Percentiles rank a stretch among this genome's conserved stretches.
These are phyloP conservation scores for Dermolepida albohirtum DNA, from an alignment of 2,888 invertebrate genomes.

Conservation along the genomic window DNA sequence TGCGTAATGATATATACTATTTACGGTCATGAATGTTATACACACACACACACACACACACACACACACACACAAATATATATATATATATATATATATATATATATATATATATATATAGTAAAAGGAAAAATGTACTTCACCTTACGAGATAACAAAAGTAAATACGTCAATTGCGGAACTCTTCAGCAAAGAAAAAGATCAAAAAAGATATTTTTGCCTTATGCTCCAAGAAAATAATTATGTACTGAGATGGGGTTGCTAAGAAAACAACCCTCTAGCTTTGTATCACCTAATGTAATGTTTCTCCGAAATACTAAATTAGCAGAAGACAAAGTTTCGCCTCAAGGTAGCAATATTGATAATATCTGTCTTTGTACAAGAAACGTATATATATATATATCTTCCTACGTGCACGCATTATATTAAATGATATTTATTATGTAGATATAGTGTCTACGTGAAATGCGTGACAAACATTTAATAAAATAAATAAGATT, in stretches of 20 bases:
- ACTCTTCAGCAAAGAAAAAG: not conserved
- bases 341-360: conserved; percentile 15
- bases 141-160: no score
- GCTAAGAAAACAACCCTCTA: not conserved
- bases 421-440: conserved; percentile 5
- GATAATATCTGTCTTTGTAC: conserved; percentile 7
- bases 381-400: not conserved
- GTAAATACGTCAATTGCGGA: not conserved
- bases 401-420: not conserved
- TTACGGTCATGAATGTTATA: no score
- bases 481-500: no score
- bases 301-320: conserved; percentile 6
- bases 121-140: no score
- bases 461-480: no score
- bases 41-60: no score
- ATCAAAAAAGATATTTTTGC: not conserved
- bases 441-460: not conserved
- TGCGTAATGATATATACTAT: no score
- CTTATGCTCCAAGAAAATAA: conserved; percentile 1
- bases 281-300: conserved; percentile 2
- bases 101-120: no score
- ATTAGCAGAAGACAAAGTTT: conserved; percentile 6
- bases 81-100: no score
- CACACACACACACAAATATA: no score
- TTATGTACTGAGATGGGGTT: not conserved